phyloP scores from a whole-genome alignment of 2,113 vertebrate species.

The Falcunculus frontatus region DNA sequence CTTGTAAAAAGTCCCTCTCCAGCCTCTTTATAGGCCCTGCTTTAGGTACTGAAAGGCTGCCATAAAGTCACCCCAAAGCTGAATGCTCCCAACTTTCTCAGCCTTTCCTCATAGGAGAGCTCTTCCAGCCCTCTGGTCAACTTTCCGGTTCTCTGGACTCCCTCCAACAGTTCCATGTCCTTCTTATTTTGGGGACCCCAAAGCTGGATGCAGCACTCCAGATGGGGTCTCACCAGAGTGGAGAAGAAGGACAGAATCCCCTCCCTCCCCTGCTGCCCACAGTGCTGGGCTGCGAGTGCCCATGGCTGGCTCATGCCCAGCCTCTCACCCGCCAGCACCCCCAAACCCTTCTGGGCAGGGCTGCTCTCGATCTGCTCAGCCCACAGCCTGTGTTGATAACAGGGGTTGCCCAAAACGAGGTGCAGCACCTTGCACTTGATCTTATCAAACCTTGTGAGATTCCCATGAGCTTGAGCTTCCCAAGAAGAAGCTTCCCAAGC shows the following conservation, averaged over 20 bases:
- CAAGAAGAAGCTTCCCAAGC: too few relatives aligned
- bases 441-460: not conserved
- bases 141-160: not conserved
- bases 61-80: not conserved
- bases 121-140: not conserved
- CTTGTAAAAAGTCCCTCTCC: not conserved
- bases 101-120: not conserved
- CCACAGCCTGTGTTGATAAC: not conserved
- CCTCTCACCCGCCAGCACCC: not conserved
- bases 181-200: not conserved
- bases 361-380: not conserved
- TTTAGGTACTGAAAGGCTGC: not conserved
- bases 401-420: accelerated
- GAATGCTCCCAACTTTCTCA: not conserved
- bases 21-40: not conserved
- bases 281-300: not conserved
- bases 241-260: not conserved
- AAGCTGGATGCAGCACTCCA: not conserved
- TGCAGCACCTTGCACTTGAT: not conserved
- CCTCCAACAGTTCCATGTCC: not conserved
- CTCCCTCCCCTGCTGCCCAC: not conserved
- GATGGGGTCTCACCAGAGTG: not conserved
- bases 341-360: not conserved
- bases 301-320: not conserved
- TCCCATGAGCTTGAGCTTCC: too few relatives aligned